A percentile compares a stretch with the other conserved stretches of the same genome.
These are phyloP conservation scores for Stictocephala bisonia DNA, from an alignment of 2,888 invertebrate genomes.

Conservation along the genomic window DNA sequence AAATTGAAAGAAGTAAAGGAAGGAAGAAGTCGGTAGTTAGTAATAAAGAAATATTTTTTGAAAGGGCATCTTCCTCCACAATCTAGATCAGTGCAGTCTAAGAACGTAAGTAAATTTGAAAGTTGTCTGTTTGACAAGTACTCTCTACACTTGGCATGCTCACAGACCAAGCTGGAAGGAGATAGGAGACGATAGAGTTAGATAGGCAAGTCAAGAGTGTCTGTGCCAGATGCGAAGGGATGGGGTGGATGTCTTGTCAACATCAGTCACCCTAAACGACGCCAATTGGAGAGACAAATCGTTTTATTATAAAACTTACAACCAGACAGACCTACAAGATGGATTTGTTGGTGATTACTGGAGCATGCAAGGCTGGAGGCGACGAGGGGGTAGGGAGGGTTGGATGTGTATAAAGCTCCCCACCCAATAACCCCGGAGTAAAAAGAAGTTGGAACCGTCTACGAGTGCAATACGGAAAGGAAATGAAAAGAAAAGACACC, in stretches of 20 bases:
- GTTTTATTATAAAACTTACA: constrained; percentile 40
- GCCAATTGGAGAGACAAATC: constrained; percentile 36
- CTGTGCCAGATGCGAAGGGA: too few species aligned
- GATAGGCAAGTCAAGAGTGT: too few species aligned
- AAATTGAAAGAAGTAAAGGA: too few species aligned
- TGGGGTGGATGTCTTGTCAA: not conserved
- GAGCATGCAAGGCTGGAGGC: constrained; percentile 6
- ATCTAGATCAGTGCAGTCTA: too few species aligned
- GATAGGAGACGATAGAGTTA: too few species aligned
- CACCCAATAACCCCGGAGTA: constrained; percentile 30
- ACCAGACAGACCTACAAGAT: constrained; percentile 20
- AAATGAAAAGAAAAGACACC: constrained; percentile 42
- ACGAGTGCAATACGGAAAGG: constrained; percentile 29
- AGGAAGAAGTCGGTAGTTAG: too few species aligned
- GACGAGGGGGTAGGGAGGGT: not conserved
- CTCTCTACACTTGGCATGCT: too few species aligned
- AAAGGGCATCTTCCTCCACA: too few species aligned
- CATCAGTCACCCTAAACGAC: constrained; percentile 20
- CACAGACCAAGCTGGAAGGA: too few species aligned
- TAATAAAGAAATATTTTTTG: too few species aligned
- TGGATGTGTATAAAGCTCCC: not conserved
- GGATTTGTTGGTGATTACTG: constrained; percentile 39
- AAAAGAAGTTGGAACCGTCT: constrained; percentile 14
- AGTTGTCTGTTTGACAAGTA: too few species aligned
- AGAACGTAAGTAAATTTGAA: too few species aligned